Evolutionary conservation across 92 coral and sea anemone genomes (phyloP), one percentile per base, ranked within the genome.

Genomic region (Micromussa lordhowensis): DNA sequence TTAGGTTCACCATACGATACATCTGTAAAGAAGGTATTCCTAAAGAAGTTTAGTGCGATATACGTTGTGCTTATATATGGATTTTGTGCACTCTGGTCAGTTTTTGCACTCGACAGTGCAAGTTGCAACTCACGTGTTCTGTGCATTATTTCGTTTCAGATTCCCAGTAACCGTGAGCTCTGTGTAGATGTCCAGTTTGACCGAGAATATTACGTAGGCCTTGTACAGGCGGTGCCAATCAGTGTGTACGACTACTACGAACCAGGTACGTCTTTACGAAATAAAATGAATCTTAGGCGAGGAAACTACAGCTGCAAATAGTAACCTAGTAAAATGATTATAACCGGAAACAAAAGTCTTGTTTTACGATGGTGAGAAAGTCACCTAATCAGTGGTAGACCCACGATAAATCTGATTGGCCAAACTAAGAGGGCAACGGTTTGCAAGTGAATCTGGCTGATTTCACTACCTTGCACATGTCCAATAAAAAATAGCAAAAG

Each of bases 181-280:
- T 97, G 99, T 78, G 78, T 95, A 29, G n/a, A n/a, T n/a, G n/a
- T n/a, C n/a, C n/a, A n/a, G n/a, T n/a, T n/a, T n/a, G n/a, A n/a
- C n/a, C n/a, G 86, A 85, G 78, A 82, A 30, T 89, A 93, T 75
- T 91, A 88, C 68, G 96, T 97, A 15, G 99, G 98, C 59, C 75
- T 93, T 19, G 90, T 95, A 68, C 98, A 97, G 61, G 95, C 98
- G 5, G 98, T 95, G 34, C 98, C 99, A 8, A 92, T 97, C 3
- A 97, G 89, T 10, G 99, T 97, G 22, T 97, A 97, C 89, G 97
- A 95, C 77, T 97, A 97, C 88, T 97, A 97, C 84, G 99, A 83
- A 32, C 87, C 87, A 73, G 87, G 87, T 83, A 17, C 13, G 66
- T 24, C 30, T 24, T 40, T 9, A 29, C 24, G 51, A 38, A 35